Percentiles rank a stretch among this genome's conserved stretches.
These are phyloP conservation scores for Kryptopterus vitreolus DNA, from an alignment of 2,797 vertebrate species.

Conservation along the genomic window DNA sequence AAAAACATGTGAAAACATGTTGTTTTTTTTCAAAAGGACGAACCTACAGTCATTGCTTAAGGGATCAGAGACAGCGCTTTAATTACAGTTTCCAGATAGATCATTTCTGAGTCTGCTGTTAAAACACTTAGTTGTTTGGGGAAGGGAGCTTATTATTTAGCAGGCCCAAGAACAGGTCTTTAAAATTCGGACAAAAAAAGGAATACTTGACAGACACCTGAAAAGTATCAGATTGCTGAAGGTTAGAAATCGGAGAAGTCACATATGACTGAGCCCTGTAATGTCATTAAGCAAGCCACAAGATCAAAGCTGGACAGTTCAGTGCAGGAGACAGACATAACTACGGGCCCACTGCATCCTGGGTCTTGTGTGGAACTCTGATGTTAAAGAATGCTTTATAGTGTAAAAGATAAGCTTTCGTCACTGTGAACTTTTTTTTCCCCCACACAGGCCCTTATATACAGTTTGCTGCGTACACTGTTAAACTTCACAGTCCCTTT, in stretches of 20 bases:
- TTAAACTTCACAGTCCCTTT: no score
- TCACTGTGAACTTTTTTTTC: constrained; percentile 35
- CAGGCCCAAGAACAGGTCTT: constrained; percentile 5
- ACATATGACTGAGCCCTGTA: constrained; percentile 60
- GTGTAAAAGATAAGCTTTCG: constrained; percentile 55
- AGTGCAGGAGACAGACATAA: constrained; percentile 40
- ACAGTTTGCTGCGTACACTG: background rate
- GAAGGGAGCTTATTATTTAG: constrained; percentile 19
- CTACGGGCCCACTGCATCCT: constrained; percentile 44
- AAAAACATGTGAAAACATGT: constrained; percentile 1
- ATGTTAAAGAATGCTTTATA: constrained; percentile 57
- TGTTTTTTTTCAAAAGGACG: background rate
- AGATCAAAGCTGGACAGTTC: constrained; percentile 63
- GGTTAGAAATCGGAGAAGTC: constrained; percentile 60
- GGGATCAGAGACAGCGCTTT: constrained; percentile 2
- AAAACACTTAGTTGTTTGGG: constrained; percentile 23
- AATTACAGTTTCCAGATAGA: constrained; percentile 29
- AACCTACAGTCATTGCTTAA: constrained; percentile 14
- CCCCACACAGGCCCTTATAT: constrained; percentile 23
- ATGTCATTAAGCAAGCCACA: constrained; percentile 55
- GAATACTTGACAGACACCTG: constrained; percentile 56
- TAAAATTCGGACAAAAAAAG: constrained; percentile 42
- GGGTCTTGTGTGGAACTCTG: constrained; percentile 37
- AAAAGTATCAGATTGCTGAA: constrained; percentile 60
- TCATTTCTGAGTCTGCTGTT: constrained; percentile 23